Percentiles rank a stretch among this genome's conserved stretches.
Evolutionary conservation across 2,888 invertebrate genomes (phyloP).

Genomic region (Scrobipalpa costella): DNA sequence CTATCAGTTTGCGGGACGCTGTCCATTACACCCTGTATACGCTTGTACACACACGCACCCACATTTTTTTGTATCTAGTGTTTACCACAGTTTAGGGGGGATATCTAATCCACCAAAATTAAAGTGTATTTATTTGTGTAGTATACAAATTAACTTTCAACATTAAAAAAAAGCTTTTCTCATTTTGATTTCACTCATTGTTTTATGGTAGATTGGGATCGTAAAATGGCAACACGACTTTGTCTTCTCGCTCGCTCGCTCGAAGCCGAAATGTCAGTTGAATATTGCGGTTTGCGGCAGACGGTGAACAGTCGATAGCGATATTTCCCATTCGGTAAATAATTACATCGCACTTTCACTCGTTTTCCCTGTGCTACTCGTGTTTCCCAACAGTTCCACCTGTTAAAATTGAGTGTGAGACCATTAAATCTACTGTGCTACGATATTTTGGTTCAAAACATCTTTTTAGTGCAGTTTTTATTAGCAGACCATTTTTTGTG

Average conservation of each 20-base stretch:
- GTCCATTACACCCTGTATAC: too few relatives aligned
- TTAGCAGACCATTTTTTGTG: constrained; percentile 57
- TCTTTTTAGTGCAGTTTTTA: constrained; percentile 53
- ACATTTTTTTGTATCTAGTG: too few relatives aligned
- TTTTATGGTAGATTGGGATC: neutral
- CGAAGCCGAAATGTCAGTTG: constrained; percentile 51
- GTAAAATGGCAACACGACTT: constrained; percentile 39
- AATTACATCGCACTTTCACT: constrained; percentile 64
- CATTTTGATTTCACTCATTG: too few relatives aligned
- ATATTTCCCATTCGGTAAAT: constrained; percentile 46
- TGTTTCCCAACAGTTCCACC: constrained; percentile 42
- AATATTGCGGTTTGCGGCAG: constrained; percentile 63
- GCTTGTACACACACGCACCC: too few relatives aligned
- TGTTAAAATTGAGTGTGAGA: constrained; percentile 25
- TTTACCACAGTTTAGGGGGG: too few relatives aligned
- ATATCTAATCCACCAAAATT: too few relatives aligned
- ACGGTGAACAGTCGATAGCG: constrained; percentile 41
- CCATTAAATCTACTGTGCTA: constrained; percentile 30
- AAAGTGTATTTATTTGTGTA: too few relatives aligned
- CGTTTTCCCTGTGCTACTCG: constrained; percentile 45
- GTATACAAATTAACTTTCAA: too few relatives aligned
- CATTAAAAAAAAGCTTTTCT: too few relatives aligned
- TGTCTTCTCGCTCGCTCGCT: neutral
- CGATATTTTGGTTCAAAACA: constrained; percentile 37
- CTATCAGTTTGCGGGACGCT: too few relatives aligned